Percentiles rank a stretch among this genome's conserved stretches.
Conservation (phyloP, 2,797 vertebrate genomes). For the Podargus strigoides region DNA sequence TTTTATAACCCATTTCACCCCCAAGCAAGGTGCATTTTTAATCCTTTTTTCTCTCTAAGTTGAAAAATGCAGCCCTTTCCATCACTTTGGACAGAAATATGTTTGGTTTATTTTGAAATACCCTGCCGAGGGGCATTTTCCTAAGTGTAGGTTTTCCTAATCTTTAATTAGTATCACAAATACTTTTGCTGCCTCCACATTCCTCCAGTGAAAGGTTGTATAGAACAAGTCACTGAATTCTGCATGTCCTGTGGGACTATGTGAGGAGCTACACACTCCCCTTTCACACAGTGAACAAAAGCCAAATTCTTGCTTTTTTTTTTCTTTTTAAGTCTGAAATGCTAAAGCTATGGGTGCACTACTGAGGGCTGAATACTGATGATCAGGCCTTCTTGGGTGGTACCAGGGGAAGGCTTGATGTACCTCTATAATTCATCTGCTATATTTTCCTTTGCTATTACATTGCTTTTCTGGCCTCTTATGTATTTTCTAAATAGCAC, state of each 20-base stretch:
- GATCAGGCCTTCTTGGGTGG: conserved; percentile 16
- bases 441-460: not conserved
- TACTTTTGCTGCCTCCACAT: conserved; percentile 14
- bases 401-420: not conserved
- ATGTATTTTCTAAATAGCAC: not conserved
- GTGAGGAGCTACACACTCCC: not conserved
- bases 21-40: not conserved
- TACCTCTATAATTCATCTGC: not conserved
- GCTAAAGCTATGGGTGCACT: not conserved
- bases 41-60: not conserved
- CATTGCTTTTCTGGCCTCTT: not conserved
- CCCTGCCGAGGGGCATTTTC: not conserved
- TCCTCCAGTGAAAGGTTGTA: not conserved
- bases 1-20: not conserved
- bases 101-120: not conserved
- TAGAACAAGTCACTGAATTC: not conserved
- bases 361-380: not conserved
- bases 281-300: conserved; percentile 51
- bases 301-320: not conserved
- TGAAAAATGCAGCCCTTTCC: not conserved
- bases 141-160: conserved; percentile 19
- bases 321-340: not conserved
- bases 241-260: not conserved
- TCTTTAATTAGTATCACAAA: conserved; percentile 50
- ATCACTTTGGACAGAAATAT: not conserved